phyloP scores from a whole-genome alignment of 1,140 invertebrate species.

The Anastrepha obliqua region DNA sequence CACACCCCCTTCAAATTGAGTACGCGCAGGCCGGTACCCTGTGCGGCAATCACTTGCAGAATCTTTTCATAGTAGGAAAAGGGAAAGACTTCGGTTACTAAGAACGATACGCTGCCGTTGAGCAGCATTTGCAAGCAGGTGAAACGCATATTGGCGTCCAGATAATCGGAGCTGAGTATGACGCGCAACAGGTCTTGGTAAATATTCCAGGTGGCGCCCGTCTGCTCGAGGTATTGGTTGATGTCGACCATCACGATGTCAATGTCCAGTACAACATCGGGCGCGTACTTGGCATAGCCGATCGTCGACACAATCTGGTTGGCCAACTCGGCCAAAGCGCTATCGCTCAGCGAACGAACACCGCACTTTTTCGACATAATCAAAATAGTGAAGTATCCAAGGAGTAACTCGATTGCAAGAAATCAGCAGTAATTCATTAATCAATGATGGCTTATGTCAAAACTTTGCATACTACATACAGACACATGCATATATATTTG shows the following conservation, averaged over 20 bases:
- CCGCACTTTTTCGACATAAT: slow-evolving; percentile 70
- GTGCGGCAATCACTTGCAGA: slow-evolving; percentile 78
- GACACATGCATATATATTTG: no score
- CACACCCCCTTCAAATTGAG: slow-evolving; percentile 82
- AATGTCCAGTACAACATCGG: slow-evolving; percentile 77
- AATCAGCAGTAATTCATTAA: no score
- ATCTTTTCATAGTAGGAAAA: slow-evolving; percentile 80
- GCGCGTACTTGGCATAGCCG: slow-evolving; percentile 69
- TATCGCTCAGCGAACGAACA: slow-evolving; percentile 70
- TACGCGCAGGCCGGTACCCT: slow-evolving; percentile 78
- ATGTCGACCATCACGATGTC: slow-evolving; percentile 77
- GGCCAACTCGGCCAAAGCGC: slow-evolving; percentile 67
- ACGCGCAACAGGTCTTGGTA: slow-evolving; percentile 80
- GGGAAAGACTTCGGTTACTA: slow-evolving; percentile 81
- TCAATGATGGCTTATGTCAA: no score
- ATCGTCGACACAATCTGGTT: slow-evolving; percentile 71
- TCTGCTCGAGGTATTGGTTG: slow-evolving; percentile 77
- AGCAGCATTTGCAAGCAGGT: slow-evolving; percentile 79
- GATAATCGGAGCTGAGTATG: slow-evolving; percentile 78
- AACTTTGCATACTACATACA: no score
- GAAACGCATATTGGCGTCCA: slow-evolving; percentile 80
- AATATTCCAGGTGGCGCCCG: slow-evolving; percentile 78
- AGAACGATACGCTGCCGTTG: slow-evolving; percentile 78
- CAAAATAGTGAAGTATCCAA: not conserved
- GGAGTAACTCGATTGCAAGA: not conserved